Percentiles rank a stretch among this genome's conserved stretches.
Conservation (phyloP, 1,140 invertebrate genomes). For the Ostrea edulis region DNA sequence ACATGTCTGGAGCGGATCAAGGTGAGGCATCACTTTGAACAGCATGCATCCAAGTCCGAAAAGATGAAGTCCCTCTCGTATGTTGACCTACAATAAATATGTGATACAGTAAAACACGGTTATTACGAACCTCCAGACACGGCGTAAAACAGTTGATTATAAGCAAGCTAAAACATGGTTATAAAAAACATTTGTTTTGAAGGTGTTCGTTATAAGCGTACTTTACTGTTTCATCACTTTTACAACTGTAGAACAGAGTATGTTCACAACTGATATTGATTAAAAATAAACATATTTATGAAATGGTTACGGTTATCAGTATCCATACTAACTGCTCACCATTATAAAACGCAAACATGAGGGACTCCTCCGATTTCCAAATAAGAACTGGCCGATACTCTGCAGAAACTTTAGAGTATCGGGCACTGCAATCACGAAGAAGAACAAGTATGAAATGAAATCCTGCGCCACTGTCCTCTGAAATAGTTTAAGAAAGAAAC, state of each 20-base stretch:
- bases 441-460: constrained; percentile 44
- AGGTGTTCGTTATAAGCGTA: background rate
- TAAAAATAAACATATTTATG: too few relatives aligned
- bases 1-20: constrained; percentile 47
- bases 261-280: too few relatives aligned
- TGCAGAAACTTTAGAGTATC: constrained; percentile 33
- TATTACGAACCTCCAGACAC: too few relatives aligned
- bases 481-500: background rate
- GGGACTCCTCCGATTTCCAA: constrained; percentile 48
- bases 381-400: constrained; percentile 24
- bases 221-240: too few relatives aligned
- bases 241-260: too few relatives aligned
- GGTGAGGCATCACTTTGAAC: constrained; percentile 46
- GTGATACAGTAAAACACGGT: background rate
- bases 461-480: constrained; percentile 49
- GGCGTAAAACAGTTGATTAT: too few relatives aligned
- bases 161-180: too few relatives aligned
- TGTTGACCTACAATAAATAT: constrained; percentile 28
- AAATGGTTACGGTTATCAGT: too few relatives aligned
- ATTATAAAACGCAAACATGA: constrained; percentile 28
- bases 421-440: constrained; percentile 48
- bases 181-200: too few relatives aligned
- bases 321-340: background rate
- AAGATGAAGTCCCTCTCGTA: constrained; percentile 46
- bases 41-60: constrained; percentile 42